These are phyloP conservation scores for Acromyrmex echinatior DNA, from an alignment of 1,140 invertebrate species.

Conservation along the genomic window DNA sequence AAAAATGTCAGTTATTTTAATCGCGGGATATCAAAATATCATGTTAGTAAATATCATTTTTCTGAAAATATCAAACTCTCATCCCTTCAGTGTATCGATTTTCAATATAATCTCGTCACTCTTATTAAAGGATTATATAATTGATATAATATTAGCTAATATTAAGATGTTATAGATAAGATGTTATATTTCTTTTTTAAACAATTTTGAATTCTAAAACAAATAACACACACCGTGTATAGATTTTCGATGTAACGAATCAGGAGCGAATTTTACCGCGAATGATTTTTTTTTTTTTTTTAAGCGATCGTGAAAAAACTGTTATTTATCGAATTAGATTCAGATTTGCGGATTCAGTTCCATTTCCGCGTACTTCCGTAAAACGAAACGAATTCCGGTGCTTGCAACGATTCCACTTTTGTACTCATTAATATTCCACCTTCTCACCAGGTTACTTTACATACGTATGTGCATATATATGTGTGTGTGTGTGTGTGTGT, in stretches of 20 bases:
- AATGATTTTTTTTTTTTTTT: constrained; percentile 2
- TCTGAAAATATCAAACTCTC: neutral
- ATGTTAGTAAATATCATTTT: neutral
- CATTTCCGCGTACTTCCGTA: constrained; percentile 2
- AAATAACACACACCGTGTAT: neutral
- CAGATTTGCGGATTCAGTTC: constrained; percentile 14
- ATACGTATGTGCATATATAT: neutral
- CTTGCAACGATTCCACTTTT: constrained; percentile 16
- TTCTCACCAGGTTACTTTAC: constrained; percentile 46
- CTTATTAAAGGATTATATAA: neutral
- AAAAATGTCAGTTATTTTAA: constrained; percentile 27
- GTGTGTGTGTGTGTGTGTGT: too few species aligned
- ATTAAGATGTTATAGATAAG: neutral
- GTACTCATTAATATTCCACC: constrained; percentile 54
- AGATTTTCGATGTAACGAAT: neutral
- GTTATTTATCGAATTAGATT: constrained; percentile 28
- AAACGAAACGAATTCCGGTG: constrained; percentile 27
- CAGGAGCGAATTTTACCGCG: neutral
- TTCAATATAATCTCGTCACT: constrained; percentile 17
- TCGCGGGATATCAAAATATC: neutral
- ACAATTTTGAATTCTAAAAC: constrained; percentile 1
- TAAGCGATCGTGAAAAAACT: neutral
- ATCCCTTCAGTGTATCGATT: constrained; percentile 8
- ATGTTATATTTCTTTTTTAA: neutral
- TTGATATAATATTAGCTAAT: neutral